Evolutionary conservation across 2,888 invertebrate genomes (phyloP).

Genomic region (Sminthurides aquaticus): DNA sequence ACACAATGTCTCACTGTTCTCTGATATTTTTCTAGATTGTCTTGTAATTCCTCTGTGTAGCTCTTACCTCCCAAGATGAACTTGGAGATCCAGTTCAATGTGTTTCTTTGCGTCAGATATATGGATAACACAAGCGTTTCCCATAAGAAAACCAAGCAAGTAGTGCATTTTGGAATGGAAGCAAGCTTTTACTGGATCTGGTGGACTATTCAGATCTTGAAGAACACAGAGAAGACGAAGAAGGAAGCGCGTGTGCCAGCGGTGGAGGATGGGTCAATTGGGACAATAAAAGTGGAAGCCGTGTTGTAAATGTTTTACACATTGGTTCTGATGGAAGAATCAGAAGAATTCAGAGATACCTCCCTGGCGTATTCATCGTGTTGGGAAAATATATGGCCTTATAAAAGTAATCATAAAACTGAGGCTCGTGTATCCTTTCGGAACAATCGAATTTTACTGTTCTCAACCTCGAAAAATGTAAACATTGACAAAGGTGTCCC

Average conservation of each 20-base stretch:
- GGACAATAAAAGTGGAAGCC: neutral
- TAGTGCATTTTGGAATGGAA: too few species aligned
- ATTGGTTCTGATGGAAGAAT: too few species aligned
- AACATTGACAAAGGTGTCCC: neutral
- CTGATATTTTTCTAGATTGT: neutral
- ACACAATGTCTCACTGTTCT: neutral
- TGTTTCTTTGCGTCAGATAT: too few species aligned
- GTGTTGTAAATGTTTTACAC: neutral
- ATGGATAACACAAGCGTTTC: too few species aligned
- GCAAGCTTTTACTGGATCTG: too few species aligned
- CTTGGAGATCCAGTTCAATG: too few species aligned
- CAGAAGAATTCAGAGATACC: too few species aligned
- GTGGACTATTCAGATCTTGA: too few species aligned
- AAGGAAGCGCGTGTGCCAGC: neutral
- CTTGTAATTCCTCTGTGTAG: neutral
- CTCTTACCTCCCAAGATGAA: neutral
- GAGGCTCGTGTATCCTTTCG: neutral
- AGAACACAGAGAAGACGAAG: neutral
- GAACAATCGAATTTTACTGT: neutral
- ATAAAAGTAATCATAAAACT: too few species aligned
- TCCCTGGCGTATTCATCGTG: neutral
- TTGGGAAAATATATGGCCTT: neutral
- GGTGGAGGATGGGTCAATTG: neutral
- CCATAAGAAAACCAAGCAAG: too few species aligned
- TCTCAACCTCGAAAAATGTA: neutral